Conservation (phyloP, 2,113 vertebrate genomes). For the Mustelus asterias region DNA sequence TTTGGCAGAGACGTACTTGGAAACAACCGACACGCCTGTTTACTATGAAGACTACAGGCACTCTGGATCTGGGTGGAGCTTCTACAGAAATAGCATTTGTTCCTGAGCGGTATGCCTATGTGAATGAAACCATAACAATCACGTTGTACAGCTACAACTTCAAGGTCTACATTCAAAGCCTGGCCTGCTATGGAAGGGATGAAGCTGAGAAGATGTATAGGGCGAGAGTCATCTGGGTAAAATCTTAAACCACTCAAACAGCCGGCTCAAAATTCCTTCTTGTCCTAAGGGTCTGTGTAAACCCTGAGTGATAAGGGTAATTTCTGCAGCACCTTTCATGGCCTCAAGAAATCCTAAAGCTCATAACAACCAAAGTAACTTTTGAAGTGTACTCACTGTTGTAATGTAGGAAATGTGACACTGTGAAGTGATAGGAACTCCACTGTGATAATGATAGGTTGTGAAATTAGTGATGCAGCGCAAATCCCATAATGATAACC, state of each 20-base stretch:
- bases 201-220: slow-evolving; percentile 77
- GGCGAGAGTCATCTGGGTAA: slow-evolving; percentile 67
- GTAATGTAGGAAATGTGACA: neutral
- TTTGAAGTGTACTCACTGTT: neutral
- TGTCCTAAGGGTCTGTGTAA: neutral
- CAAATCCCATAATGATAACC: no score
- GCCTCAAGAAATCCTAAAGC: neutral
- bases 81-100: slow-evolving; percentile 89
- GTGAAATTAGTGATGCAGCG: no score
- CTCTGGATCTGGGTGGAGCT: slow-evolving; percentile 87
- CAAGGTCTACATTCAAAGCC: slow-evolving; percentile 84
- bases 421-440: no score
- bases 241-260: neutral
- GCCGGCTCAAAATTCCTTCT: neutral
- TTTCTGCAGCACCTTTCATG: neutral
- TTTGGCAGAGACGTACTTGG: neutral
- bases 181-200: slow-evolving; percentile 84
- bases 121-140: slow-evolving; percentile 54
- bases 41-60: slow-evolving; percentile 62
- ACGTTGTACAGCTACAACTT: slow-evolving; percentile 81
- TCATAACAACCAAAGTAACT: neutral
- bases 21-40: neutral
- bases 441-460: no score
- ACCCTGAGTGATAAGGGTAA: neutral
- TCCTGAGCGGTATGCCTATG: slow-evolving; percentile 43